These are phyloP conservation scores for Catharus fuscescens DNA, from an alignment of 2,113 vertebrate species.

Conservation along the genomic window DNA sequence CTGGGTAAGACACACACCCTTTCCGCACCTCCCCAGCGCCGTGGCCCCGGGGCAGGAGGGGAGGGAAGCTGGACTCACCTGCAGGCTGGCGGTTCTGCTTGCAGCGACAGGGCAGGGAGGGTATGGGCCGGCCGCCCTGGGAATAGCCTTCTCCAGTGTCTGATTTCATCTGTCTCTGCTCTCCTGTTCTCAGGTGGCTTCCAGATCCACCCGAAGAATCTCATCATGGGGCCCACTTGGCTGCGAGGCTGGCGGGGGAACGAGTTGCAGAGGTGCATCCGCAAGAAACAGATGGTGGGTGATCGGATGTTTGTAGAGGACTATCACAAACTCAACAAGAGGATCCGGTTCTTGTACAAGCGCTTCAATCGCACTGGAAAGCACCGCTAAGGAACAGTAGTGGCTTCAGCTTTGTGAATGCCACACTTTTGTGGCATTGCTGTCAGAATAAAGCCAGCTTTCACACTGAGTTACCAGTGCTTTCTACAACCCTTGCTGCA, in stretches of 20 bases:
- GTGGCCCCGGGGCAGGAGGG: background rate
- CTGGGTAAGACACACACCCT: constrained; percentile 75
- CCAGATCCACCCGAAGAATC: constrained; percentile 85
- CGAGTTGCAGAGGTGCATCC: constrained; percentile 87
- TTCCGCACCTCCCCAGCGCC: background rate
- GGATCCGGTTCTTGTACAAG: constrained; percentile 87
- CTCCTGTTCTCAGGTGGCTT: constrained; percentile 81
- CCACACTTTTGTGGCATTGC: accelerated
- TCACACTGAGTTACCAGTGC: background rate
- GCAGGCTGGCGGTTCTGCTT: background rate
- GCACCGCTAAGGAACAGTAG: constrained; percentile 72
- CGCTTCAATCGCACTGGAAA: constrained; percentile 89
- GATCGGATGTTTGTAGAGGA: constrained; percentile 88
- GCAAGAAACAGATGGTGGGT: constrained; percentile 89
- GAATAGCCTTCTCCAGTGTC: background rate
- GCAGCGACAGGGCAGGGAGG: accelerated
- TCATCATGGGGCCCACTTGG: constrained; percentile 88
- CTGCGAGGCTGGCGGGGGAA: constrained; percentile 88
- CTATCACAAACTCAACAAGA: constrained; percentile 86
- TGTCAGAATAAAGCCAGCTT: constrained; percentile 14
- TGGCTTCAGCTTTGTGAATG: accelerated
- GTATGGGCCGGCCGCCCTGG: too few species aligned
- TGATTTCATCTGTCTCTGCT: background rate
- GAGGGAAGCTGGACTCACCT: background rate
- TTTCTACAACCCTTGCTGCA: background rate